Evolutionary conservation across 2,113 vertebrate genomes (phyloP), one percentile per base, ranked within the genome.

Genomic region (Proteles cristata): DNA sequence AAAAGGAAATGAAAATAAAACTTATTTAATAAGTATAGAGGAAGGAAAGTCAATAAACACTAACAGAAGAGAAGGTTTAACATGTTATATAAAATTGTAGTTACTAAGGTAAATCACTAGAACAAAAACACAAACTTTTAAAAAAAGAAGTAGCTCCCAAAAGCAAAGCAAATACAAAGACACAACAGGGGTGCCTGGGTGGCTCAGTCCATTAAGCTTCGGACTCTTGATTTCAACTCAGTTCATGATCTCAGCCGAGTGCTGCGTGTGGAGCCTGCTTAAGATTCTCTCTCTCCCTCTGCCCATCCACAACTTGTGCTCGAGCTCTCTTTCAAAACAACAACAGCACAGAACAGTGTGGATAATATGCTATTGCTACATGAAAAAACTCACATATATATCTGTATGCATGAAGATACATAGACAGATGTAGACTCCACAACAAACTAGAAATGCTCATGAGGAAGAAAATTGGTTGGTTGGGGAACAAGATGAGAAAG

Each of bases 1-100:
- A 74, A 82, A 89, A 31, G 17, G 45, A 77, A 92, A 92, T 73
- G n/a, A 88, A 93, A 89, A 74, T 79, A 88, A 93, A 83, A 68
- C 48, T 58, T 35, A 45, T 77, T 86, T 66, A 48, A 35, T 77
- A 77, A 93, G n/a, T 77, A 21, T 84, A 77, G 50, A 21, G 11
- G 63, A 7, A 12, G 10, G 25, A 53, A 92, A 91, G 61, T 80
- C 88, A 71, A 25, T 61, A 53, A 92, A 68, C 43, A 63, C 0
- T 87, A 53, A 79, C 73, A 86, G 88, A 87, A 81, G 31, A 61
- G 16, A 91, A 80, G 73, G 39, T 63, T 61, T 85, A 58, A 31
- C 33, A 65, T 88, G 73, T 45, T 43, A 81, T 33, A 88, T 26
- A 88, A 82, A 88, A 74, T 87, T 45, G 50, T 2, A 80, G 43